These are phyloP conservation scores for Rhinophrynus dorsalis DNA, from an alignment of 2,797 vertebrate species.

Conservation along the genomic window DNA sequence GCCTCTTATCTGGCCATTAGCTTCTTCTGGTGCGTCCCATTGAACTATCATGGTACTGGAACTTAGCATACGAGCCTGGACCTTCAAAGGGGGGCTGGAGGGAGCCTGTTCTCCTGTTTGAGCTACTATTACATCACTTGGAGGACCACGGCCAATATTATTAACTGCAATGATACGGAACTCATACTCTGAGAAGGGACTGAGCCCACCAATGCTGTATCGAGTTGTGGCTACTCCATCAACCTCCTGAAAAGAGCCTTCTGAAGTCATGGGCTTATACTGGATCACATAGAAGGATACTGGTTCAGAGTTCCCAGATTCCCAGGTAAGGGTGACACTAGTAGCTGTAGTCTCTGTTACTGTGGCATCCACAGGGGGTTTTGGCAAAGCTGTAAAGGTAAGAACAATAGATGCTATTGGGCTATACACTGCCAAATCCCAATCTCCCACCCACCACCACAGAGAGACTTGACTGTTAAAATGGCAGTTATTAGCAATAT, in stretches of 20 bases:
- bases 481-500: too few relatives aligned
- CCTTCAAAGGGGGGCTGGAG: conserved; percentile 85
- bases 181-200: conserved; percentile 91
- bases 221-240: conserved; percentile 94
- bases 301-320: conserved; percentile 90
- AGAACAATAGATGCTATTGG: neutral
- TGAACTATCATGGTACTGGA: conserved; percentile 92
- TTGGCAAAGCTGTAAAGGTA: conserved; percentile 82
- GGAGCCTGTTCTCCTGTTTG: conserved; percentile 94
- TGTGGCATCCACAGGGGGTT: conserved; percentile 81
- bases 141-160: conserved; percentile 88
- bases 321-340: conserved; percentile 96
- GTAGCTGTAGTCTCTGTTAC: conserved; percentile 97
- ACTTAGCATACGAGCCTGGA: conserved; percentile 90
- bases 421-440: neutral
- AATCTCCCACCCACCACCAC: too few relatives aligned
- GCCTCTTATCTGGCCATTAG: conserved; percentile 88
- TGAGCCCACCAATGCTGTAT: conserved; percentile 95
- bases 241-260: conserved; percentile 89
- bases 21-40: conserved; percentile 93
- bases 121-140: conserved; percentile 79
- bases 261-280: conserved; percentile 80
- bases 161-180: conserved; percentile 90
- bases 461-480: too few relatives aligned
- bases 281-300: conserved; percentile 94